Evolutionary conservation across 2,888 invertebrate genomes (phyloP).

Genomic region (Sclerodermus sp.): DNA sequence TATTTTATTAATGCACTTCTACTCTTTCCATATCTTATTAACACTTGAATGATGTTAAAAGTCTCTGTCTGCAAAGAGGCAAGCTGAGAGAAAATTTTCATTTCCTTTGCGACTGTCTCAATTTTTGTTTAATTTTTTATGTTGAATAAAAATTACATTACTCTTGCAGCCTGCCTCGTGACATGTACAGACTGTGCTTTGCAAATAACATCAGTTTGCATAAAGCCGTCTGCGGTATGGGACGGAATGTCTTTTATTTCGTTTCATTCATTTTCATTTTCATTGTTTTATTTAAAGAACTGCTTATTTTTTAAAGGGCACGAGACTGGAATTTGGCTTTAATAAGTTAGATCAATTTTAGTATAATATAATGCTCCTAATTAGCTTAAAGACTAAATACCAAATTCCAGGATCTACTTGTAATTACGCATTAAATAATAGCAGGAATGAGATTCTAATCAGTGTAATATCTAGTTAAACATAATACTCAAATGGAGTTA

Average conservation of each 20-base stretch:
- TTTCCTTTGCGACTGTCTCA: conserved; percentile 2
- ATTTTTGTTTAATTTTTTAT: conserved; percentile 12
- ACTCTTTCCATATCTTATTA: conserved; percentile 29
- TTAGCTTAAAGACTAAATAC: conserved; percentile 9
- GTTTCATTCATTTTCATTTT: conserved; percentile 13
- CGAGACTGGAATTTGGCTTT: conserved; percentile 52
- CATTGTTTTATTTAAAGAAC: conserved; percentile 40
- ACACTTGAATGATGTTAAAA: conserved; percentile 43
- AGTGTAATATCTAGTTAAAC: conserved; percentile 12
- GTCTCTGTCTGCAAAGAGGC: conserved; percentile 44
- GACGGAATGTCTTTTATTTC: conserved; percentile 41
- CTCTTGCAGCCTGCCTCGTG: conserved; percentile 44
- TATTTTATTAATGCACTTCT: conserved; percentile 41
- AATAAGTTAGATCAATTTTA: not conserved
- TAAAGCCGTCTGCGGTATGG: conserved; percentile 49
- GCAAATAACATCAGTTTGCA: conserved; percentile 49
- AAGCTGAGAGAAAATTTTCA: conserved; percentile 35
- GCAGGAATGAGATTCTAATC: conserved; percentile 22
- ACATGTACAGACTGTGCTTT: conserved; percentile 47
- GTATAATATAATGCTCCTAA: not conserved
- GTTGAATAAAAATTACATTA: conserved; percentile 19
- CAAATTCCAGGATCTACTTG: conserved; percentile 45
- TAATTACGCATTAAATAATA: conserved; percentile 19
- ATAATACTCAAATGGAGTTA: too few relatives aligned
- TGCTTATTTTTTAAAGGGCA: conserved; percentile 58